A percentile compares a stretch with the other conserved stretches of the same genome.
Evolutionary conservation across 2,888 invertebrate genomes (phyloP).

Genomic region (Keiferia lycopersicella): DNA sequence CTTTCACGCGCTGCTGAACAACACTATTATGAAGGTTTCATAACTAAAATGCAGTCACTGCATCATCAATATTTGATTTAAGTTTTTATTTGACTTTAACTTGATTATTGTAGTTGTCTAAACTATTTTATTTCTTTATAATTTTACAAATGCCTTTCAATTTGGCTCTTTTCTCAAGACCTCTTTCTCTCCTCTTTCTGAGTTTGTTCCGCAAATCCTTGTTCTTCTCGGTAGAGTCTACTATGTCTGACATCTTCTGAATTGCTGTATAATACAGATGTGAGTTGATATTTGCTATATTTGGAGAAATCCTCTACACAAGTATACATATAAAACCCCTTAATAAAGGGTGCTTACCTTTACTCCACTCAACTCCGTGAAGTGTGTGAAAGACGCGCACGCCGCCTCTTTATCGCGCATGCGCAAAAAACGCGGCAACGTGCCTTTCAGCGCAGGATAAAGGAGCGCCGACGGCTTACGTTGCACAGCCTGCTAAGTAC

Average conservation of each 20-base stretch:
- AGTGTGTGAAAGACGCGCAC: slow-evolving; percentile 36
- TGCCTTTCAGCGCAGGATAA: slow-evolving; percentile 47
- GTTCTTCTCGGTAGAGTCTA: no score
- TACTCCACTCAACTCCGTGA: slow-evolving; percentile 1
- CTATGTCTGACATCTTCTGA: no score
- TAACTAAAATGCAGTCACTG: slow-evolving; percentile 1
- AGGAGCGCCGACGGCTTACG: slow-evolving; percentile 49
- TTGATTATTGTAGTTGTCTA: no score
- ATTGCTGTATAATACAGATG: no score
- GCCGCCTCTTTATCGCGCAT: slow-evolving; percentile 65
- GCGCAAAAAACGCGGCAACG: slow-evolving; percentile 59
- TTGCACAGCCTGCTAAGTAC: slow-evolving; percentile 43
- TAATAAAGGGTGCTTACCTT: background rate
- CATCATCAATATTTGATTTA: background rate
- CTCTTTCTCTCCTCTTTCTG: no score
- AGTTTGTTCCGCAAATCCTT: no score
- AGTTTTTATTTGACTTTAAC: background rate
- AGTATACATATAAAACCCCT: background rate
- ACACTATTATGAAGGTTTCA: slow-evolving; percentile 50
- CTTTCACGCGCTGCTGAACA: slow-evolving; percentile 55
- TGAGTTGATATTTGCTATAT: no score
- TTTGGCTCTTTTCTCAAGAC: no score
- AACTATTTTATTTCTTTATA: no score
- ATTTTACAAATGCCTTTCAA: no score
- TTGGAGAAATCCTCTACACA: background rate